phyloP scores from a whole-genome alignment of 2,888 invertebrate species.

The Rhagonycha lutea region DNA sequence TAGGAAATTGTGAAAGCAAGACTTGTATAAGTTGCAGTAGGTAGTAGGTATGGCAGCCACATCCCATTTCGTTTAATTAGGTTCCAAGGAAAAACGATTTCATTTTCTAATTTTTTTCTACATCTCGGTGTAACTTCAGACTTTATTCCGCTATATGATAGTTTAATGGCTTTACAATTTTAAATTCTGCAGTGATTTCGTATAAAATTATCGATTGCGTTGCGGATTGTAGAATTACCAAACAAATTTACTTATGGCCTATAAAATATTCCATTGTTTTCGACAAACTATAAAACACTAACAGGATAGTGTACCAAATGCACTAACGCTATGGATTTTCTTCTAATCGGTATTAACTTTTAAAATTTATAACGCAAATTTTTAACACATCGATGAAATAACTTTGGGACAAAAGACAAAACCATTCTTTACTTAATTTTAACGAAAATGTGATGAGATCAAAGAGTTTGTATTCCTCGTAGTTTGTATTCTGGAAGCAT shows the following conservation, averaged over 20 bases:
- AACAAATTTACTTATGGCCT: neutral
- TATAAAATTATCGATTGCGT: slow-evolving; percentile 15
- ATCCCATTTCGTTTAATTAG: slow-evolving; percentile 7
- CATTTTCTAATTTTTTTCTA: neutral
- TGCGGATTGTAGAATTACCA: slow-evolving; percentile 6
- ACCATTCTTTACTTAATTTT: slow-evolving; percentile 23
- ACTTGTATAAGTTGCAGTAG: slow-evolving; percentile 8
- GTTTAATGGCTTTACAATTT: neutral
- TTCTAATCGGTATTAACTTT: slow-evolving; percentile 16
- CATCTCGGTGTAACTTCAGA: neutral
- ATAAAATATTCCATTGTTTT: neutral
- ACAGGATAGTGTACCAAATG: too few species aligned
- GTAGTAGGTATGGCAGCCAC: slow-evolving; percentile 2
- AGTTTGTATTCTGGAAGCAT: neutral
- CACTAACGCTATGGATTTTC: too few species aligned
- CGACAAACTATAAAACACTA: neutral
- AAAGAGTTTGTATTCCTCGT: neutral
- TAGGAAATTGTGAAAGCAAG: slow-evolving; percentile 19
- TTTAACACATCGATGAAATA: slow-evolving; percentile 16
- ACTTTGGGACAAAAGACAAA: slow-evolving; percentile 16
- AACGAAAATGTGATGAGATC: slow-evolving; percentile 25
- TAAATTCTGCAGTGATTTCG: slow-evolving; percentile 11
- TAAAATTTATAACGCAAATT: slow-evolving; percentile 8
- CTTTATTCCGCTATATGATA: neutral
- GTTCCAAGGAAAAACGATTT: neutral